Base-by-base conservation (phyloP, 2,797 vertebrate genomes). In the Lacerta agilis region DNA sequence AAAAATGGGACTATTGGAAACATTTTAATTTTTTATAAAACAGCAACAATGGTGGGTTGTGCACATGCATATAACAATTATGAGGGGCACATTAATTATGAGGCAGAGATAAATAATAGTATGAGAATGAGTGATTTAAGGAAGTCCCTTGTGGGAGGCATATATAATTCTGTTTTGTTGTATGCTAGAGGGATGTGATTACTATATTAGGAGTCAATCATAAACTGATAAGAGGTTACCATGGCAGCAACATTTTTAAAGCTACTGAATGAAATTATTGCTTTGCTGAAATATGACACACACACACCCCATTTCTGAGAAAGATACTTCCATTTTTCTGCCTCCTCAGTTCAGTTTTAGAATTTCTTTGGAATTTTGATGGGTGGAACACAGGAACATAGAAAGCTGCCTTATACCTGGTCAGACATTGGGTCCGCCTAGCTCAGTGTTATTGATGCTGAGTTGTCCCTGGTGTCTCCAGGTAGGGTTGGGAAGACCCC, bases 1-100 rank as follows among this genome's bases (percentile, higher is more conserved):
- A 86, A 90, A 84, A 76, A 79, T 45, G 43, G 66, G 78, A 41
- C 92, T 77, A 23, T 83, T 90, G 58, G 86, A 93, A 91, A 79
- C 0, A 1, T 25, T 86, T 89, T 69, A 87, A 29, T 25, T 8
- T 55, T 13, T 41, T 29, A 10, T 67, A 17, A 78, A 7, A 8
- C 15, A 1, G 36, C 8, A 55, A n/a, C 36, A 38, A 64, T 23
- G 15, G 61, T 66, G 79, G 79, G 25, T 67, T 69, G 1, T 5
- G 9, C 41, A 15, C 13, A 64, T 45, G 80, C 18, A 6, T 3
- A 13, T 8, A 45, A 1, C 15, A 4, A 13, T 23, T 18, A 87
- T 23, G 20, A 36, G 11, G 71, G 66, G 33, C 80, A 17, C 43
- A 64, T 64, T 64, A 64, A 23, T 64, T 64, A 64, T 64, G 61